phyloP scores from a whole-genome alignment of 2,113 vertebrate species.

The Rhinoderma darwinii region DNA sequence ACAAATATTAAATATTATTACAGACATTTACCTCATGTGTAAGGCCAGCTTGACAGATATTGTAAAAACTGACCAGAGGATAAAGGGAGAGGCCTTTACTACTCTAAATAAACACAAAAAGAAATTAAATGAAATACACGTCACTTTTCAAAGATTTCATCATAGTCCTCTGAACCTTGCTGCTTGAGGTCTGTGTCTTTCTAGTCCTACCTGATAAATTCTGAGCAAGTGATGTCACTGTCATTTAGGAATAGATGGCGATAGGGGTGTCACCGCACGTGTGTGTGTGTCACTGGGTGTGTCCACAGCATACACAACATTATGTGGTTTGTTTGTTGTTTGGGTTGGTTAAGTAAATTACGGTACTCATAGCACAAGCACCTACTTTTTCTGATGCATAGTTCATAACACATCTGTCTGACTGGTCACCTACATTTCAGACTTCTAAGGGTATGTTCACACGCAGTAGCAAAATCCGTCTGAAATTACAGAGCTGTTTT shows the following conservation, averaged over 20 bases:
- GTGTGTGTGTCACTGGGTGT: not conserved
- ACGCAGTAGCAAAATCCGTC: too few species aligned
- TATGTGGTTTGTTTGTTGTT: slow-evolving; percentile 19
- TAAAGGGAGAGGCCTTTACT: too few species aligned
- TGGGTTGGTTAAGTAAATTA: slow-evolving; percentile 19
- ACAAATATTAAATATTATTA: too few species aligned
- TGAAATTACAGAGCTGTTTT: too few species aligned
- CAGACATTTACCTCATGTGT: too few species aligned
- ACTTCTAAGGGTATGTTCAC: not conserved
- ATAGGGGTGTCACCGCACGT: not conserved
- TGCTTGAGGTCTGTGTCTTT: not conserved
- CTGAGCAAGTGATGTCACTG: not conserved
- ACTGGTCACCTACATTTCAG: not conserved
- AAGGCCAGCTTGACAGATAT: too few species aligned
- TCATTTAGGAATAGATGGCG: not conserved
- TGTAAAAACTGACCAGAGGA: too few species aligned
- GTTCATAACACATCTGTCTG: not conserved
- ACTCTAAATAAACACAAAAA: not conserved
- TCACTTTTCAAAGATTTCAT: not conserved
- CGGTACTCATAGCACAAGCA: not conserved
- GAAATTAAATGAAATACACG: not conserved
- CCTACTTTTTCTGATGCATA: not conserved
- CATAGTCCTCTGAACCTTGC: not conserved
- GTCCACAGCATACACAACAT: not conserved
- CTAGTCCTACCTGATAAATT: not conserved